Conservation (phyloP, 2,888 invertebrate species). For the Brachyptera putata region DNA sequence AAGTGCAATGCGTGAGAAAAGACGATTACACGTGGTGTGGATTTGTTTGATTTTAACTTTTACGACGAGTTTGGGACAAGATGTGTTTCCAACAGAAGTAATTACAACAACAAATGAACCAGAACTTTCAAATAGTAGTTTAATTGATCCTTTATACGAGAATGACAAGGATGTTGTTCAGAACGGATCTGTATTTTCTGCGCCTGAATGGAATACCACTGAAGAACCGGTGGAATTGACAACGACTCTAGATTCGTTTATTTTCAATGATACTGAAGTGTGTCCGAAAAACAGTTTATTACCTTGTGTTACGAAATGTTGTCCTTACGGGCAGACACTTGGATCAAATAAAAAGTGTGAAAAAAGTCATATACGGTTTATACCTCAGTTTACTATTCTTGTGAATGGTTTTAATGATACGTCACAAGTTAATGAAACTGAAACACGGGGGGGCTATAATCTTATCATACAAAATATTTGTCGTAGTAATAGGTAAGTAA, state of each 20-base stretch:
- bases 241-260: too few species aligned
- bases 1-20: too few species aligned
- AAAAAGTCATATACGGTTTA: constrained; percentile 36
- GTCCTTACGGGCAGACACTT: constrained; percentile 50
- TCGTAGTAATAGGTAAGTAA: constrained; percentile 49
- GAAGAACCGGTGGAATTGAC: background rate
- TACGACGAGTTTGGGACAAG: too few species aligned
- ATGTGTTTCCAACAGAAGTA: too few species aligned
- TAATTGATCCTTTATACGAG: too few species aligned
- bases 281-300: background rate
- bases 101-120: too few species aligned
- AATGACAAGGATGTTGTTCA: too few species aligned
- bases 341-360: constrained; percentile 39
- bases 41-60: too few species aligned
- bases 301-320: constrained; percentile 49
- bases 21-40: too few species aligned
- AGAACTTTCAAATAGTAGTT: too few species aligned
- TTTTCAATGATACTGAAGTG: background rate
- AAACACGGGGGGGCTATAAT: constrained; percentile 50
- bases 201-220: background rate
- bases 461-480: constrained; percentile 57
- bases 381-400: constrained; percentile 50
- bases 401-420: constrained; percentile 53
- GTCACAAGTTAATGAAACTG: constrained; percentile 43
- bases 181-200: too few species aligned